Conservation (phyloP, 1,140 invertebrate genomes). For the Mizuhopecten yessoensis region DNA sequence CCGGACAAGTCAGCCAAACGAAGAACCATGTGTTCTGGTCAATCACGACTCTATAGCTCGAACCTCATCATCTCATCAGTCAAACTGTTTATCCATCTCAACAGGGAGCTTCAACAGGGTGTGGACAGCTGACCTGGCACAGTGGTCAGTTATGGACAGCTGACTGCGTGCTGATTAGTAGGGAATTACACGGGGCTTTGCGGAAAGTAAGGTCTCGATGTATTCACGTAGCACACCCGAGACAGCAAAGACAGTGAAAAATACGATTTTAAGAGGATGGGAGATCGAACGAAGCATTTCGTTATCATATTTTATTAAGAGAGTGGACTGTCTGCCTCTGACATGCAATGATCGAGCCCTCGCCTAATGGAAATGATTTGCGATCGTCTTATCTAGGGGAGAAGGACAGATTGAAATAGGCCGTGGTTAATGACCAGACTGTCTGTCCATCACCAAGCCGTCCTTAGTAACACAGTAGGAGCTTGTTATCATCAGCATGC, state of each 20-base stretch:
- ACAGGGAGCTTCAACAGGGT: too few relatives aligned
- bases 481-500: too few relatives aligned
- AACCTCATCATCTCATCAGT: background rate
- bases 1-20: too few relatives aligned
- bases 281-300: too few relatives aligned
- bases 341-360: background rate
- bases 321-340: background rate
- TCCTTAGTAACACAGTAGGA: background rate
- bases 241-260: too few relatives aligned
- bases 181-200: background rate
- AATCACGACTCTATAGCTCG: too few relatives aligned
- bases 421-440: background rate
- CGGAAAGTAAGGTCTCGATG: background rate
- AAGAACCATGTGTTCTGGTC: too few relatives aligned
- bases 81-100: background rate
- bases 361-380: background rate
- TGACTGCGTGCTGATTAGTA: background rate
- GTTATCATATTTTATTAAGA: background rate
- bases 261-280: too few relatives aligned
- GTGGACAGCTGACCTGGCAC: background rate
- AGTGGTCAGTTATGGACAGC: background rate
- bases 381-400: background rate
- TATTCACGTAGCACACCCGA: too few relatives aligned
- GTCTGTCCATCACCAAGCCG: background rate
- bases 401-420: background rate